phyloP scores from a whole-genome alignment of 2,888 invertebrate species.

The Oxytorus armatus region DNA sequence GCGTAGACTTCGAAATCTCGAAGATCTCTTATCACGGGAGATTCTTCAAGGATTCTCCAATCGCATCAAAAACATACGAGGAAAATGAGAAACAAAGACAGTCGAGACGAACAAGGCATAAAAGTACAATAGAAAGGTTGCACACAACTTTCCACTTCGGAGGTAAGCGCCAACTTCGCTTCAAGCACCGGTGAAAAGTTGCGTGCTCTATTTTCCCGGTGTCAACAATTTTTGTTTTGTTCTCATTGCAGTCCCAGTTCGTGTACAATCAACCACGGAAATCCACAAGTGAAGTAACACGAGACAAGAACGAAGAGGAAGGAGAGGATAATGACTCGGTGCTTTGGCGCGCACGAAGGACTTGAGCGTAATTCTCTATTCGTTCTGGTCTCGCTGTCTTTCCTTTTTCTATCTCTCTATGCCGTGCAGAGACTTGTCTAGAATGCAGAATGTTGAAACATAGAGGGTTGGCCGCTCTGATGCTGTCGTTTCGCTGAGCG shows the following conservation, averaged over 20 bases:
- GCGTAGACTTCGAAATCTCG: background rate
- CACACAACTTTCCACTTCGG: conserved; percentile 47
- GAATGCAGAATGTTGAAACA: conserved; percentile 37
- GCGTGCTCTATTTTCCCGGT: conserved; percentile 32
- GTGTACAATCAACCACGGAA: conserved; percentile 26
- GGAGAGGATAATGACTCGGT: conserved; percentile 50
- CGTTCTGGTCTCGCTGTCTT: conserved; percentile 32
- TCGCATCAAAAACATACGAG: conserved; percentile 38
- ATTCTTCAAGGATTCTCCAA: conserved; percentile 46
- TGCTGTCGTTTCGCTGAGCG: conserved; percentile 29
- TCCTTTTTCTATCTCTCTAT: background rate
- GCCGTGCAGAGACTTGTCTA: background rate
- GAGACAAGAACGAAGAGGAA: background rate
- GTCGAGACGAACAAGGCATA: conserved; percentile 16
- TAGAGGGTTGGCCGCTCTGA: conserved; percentile 20
- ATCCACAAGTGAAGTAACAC: conserved; percentile 37
- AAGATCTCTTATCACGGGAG: background rate
- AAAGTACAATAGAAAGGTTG: background rate
- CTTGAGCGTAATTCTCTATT: conserved; percentile 62
- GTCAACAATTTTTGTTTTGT: conserved; percentile 37
- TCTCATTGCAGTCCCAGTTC: conserved; percentile 6
- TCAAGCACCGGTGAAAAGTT: conserved; percentile 21
- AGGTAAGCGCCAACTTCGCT: conserved; percentile 43
- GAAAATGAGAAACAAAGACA: conserved; percentile 15
- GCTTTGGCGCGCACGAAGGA: conserved; percentile 45